Evolutionary conservation across 2,888 invertebrate species (phyloP).

Genomic region (Drosophila nr. fundita): DNA sequence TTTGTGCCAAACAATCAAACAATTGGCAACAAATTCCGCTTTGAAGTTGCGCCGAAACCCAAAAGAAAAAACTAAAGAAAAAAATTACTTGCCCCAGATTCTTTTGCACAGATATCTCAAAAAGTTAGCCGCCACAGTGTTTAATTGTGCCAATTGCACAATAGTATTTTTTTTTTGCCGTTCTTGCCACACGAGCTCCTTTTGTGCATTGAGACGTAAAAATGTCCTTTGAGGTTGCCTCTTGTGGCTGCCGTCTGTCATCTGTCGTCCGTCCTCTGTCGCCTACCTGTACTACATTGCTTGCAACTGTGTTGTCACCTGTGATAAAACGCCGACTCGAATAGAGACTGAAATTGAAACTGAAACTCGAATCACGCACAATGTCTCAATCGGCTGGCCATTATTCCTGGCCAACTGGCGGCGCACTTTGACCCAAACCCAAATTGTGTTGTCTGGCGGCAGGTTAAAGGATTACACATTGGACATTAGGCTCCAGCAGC

Average conservation of each 20-base stretch:
- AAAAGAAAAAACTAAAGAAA: constrained; percentile 30
- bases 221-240: constrained; percentile 74
- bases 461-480: constrained; percentile 75
- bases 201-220: constrained; percentile 71
- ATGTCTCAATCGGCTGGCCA: constrained; percentile 64
- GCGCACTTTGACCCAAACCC: constrained; percentile 62
- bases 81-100: constrained; percentile 42
- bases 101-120: constrained; percentile 50
- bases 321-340: constrained; percentile 49
- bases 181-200: constrained; percentile 23
- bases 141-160: constrained; percentile 81
- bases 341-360: not conserved
- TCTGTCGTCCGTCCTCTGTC: constrained; percentile 29
- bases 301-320: constrained; percentile 51
- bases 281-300: constrained; percentile 5
- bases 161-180: constrained; percentile 30
- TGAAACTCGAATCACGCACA: constrained; percentile 15
- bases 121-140: constrained; percentile 41
- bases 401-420: constrained; percentile 38
- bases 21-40: constrained; percentile 64
- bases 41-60: constrained; percentile 48
- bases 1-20: constrained; percentile 80
- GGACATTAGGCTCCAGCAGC: constrained; percentile 18
- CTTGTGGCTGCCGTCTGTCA: constrained; percentile 24
- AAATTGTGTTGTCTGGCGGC: constrained; percentile 62